Conservation (phyloP, 2,113 vertebrate genomes). For the Camelus bactrianus region DNA sequence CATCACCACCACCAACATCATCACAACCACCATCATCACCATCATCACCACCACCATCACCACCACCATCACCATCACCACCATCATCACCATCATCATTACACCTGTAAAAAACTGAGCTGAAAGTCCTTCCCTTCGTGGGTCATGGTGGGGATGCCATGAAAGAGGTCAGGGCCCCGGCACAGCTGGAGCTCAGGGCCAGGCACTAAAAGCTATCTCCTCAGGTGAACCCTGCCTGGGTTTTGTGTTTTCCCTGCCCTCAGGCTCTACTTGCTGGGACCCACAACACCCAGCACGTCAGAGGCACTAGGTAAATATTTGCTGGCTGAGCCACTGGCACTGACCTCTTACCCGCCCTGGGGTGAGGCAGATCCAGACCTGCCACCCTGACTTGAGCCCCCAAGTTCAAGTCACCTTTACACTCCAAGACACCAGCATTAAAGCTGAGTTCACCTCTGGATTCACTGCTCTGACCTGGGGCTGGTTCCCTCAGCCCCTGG, state of each 20-base stretch:
- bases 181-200: too few relatives aligned
- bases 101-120: neutral
- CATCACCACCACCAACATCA: accelerated
- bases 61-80: accelerated
- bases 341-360: neutral
- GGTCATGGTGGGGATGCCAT: neutral
- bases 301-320: neutral
- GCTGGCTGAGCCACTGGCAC: neutral
- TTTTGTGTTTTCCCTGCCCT: neutral
- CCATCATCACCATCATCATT: accelerated
- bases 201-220: neutral
- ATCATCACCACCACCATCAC: accelerated
- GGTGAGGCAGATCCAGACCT: neutral
- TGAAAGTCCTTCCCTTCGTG: too few relatives aligned
- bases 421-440: too few relatives aligned
- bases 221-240: neutral
- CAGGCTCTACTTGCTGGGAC: neutral
- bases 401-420: neutral
- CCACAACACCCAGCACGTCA: accelerated
- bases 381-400: accelerated
- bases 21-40: accelerated
- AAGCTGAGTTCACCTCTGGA: neutral
- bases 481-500: neutral
- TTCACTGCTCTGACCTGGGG: neutral
- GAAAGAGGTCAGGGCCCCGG: neutral